Base-by-base conservation (phyloP, 2,113 vertebrate species). In the Smithornis capensis region DNA sequence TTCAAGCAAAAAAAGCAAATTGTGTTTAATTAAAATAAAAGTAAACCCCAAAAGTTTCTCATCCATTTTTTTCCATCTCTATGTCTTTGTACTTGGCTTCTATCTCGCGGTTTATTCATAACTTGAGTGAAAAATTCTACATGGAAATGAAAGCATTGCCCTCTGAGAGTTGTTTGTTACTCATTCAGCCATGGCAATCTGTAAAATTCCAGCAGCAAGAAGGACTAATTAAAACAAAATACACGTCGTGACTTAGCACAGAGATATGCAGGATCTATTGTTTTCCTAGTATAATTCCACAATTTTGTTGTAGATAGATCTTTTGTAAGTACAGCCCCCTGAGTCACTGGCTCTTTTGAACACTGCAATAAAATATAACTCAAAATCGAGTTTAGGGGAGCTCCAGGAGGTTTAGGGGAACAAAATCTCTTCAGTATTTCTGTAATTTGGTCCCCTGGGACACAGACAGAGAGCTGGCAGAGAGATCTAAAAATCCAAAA, bases 191-290 rank as follows among this genome's bases (percentile, higher is more conserved):
- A 50, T 65, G 12, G 23, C 28, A 82, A 85, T 82, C 70, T 79
- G n/a, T 85, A 94, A 84, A 91, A 79, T 65, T 87, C 45, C 62
- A 83, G 31, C 31, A 90, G 63, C 62, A 89, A 91, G 42, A 67
- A 75, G 37, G n/a, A 56, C 53, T 83, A 92, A 91, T 95, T 95
- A 87, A 90, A 94, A 82, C 14, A 82, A 87, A 91, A 71, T 89
- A 57, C 49, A 50, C 16, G 14, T 76, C 92, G 8, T 62, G 57
- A 70, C 95, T 92, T 88, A 83, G 29, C 40, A 75, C 49, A 87
- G 69, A 56, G 27, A 52, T 25, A 24, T 63, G 68, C 31, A 68
- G 21, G 56, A 27, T 84, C 37, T 78, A 17, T 57, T 95, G 53
- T 77, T 92, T 94, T 64, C 25, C 55, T 76, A 28, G 19, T 68